Base-by-base conservation (phyloP, 1,140 invertebrate genomes). In the Magallana angulata region DNA sequence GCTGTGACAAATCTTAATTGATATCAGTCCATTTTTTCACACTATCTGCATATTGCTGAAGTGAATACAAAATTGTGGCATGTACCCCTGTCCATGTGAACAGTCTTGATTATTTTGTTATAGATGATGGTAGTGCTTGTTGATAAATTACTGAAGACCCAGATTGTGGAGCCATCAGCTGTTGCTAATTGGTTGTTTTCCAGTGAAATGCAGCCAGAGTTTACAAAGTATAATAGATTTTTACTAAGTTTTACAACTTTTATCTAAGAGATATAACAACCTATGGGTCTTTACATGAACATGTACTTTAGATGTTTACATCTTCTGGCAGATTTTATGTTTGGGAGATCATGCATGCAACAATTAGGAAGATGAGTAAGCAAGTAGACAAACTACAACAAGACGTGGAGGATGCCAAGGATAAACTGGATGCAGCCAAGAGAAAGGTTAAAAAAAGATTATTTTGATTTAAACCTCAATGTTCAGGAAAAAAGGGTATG, bases 181-280 rank as follows among this genome's bases (percentile, higher is more conserved):
- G 98, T 99, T 12, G 98, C 98, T 56, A 99, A 98, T 91, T 99
- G 99, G 99, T 97, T 99, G 85, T 99, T 99, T 95, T 99, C 98
- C 5, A 98, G 98, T 95, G 98, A 99, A 94, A 99, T 99, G 98
- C 96, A 96, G 36, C 94, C 96, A 9, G 98, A 99, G 94, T 99
- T 99, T 94, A 99, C 98, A 8, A 98, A 98, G 96, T 97, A 94
- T 93, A 87, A 60, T 1, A 5, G 14, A 57, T 58, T 82, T 24
- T 24, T 48, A 5, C 36, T 48, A 48, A 48, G 36, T 48, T 48
- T 48, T 48, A 48, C 36, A 48, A 48, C 5, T 2, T 48, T 48
- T 1, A 48, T 48, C 36, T 48, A 48, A 48, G 36, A 48, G 36
- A 48, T 48, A 48, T 48, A 24, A 48, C 36, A 48, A 48, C 36